Evolutionary conservation across 2,888 invertebrate genomes (phyloP).

Genomic region (Mesochorus sp.): DNA sequence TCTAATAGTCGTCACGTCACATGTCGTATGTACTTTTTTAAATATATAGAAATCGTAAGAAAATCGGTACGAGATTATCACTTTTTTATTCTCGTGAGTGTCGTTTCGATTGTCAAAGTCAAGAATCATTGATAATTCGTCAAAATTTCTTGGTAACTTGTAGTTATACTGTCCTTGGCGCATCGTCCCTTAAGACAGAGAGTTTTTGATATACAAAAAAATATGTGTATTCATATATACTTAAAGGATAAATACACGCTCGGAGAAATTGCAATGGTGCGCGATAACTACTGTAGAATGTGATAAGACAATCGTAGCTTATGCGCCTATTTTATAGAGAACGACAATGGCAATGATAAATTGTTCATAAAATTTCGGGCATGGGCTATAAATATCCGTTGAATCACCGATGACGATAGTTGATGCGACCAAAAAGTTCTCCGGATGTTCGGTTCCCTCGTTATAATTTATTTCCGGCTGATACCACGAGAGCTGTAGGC

Average conservation of each 20-base stretch:
- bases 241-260: background rate
- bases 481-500: slow-evolving; percentile 86
- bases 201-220: background rate
- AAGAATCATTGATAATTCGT: slow-evolving; percentile 20
- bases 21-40: background rate
- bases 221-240: background rate
- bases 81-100: slow-evolving; percentile 3
- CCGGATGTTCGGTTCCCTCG: slow-evolving; percentile 48
- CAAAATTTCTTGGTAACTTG: background rate
- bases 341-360: background rate
- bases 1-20: slow-evolving; percentile 28
- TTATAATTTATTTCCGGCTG: slow-evolving; percentile 78
- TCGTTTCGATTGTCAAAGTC: slow-evolving; percentile 15
- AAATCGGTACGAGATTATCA: background rate
- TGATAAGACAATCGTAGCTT: slow-evolving; percentile 17
- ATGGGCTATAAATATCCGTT: background rate
- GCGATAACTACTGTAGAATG: background rate
- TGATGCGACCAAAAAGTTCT: background rate
- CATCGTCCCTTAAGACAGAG: slow-evolving; percentile 6
- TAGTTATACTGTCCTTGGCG: slow-evolving; percentile 13
- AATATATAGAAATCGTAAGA: no score
- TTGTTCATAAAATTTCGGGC: background rate
- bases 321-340: background rate
- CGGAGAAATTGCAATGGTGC: slow-evolving; percentile 3
- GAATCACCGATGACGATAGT: slow-evolving; percentile 25